A percentile compares a stretch with the other conserved stretches of the same genome.
Evolutionary conservation across 2,797 vertebrate genomes (phyloP).

Genomic region (Micropoecilia bifurca): DNA sequence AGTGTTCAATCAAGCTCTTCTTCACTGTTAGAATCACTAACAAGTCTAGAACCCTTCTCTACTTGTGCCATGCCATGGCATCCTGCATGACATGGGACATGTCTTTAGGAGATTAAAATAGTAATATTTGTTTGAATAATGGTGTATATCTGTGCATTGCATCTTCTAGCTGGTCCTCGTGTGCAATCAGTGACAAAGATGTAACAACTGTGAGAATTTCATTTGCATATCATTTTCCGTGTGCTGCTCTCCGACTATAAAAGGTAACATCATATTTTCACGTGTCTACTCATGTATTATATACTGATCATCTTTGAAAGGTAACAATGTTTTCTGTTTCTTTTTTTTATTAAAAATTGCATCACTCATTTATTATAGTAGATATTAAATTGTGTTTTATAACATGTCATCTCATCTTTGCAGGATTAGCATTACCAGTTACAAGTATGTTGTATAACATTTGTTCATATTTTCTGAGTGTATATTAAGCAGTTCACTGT

Average conservation of each 20-base stretch:
- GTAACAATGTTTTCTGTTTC: conserved; percentile 38
- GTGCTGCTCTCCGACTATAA: conserved; percentile 59
- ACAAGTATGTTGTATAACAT: conserved; percentile 20
- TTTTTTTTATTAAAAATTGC: conserved; percentile 34
- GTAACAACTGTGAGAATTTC: conserved; percentile 40
- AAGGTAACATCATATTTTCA: conserved; percentile 54
- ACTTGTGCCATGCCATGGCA: conserved; percentile 36
- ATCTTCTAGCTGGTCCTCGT: conserved; percentile 30
- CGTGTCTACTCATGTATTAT: conserved; percentile 53
- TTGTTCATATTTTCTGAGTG: conserved; percentile 43
- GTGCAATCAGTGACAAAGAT: conserved; percentile 43
- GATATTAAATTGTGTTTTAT: conserved; percentile 36
- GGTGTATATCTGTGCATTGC: conserved; percentile 27
- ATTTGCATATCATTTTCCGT: conserved; percentile 67
- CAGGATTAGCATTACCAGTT: conserved; percentile 17
- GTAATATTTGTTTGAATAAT: conserved; percentile 39
- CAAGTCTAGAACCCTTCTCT: conserved; percentile 16
- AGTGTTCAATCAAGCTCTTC: conserved; percentile 37
- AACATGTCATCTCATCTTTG: conserved; percentile 40
- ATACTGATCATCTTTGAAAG: conserved; percentile 47
- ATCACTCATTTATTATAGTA: conserved; percentile 33
- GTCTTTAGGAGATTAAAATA: conserved; percentile 26
- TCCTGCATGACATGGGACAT: too few relatives aligned
- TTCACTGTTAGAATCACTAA: conserved; percentile 24
- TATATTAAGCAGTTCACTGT: conserved; percentile 45